Evolutionary conservation across 1,140 invertebrate species (phyloP).

Genomic region (Aphaenogaster floridana): DNA sequence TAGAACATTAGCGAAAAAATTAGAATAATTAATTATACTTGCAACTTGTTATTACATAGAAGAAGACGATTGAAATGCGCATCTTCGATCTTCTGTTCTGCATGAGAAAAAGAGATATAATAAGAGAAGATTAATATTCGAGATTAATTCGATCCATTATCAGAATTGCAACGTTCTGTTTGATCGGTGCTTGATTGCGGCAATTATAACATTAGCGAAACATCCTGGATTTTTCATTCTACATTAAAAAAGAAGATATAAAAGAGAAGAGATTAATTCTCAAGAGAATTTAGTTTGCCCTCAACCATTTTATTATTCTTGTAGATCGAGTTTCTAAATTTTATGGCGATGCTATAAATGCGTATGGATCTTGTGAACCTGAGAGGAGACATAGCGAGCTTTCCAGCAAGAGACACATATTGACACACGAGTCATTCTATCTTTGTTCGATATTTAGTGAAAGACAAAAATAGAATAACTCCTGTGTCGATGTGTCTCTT

Average conservation of each 20-base stretch:
- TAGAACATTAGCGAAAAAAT: neutral
- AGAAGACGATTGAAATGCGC: neutral
- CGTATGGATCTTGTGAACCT: neutral
- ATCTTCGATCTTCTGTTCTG: neutral
- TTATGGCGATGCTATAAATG: constrained; percentile 1
- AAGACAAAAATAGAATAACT: too few species aligned
- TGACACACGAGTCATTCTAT: too few species aligned
- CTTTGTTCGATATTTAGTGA: too few species aligned
- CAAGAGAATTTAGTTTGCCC: neutral
- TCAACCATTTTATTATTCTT: neutral
- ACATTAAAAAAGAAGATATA: neutral
- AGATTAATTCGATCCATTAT: neutral
- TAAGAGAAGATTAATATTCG: neutral
- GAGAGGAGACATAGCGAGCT: neutral
- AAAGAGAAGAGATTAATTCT: neutral
- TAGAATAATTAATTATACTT: neutral
- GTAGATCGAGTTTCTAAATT: neutral
- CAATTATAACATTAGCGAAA: too few species aligned
- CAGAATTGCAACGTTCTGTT: too few species aligned
- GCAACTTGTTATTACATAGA: neutral
- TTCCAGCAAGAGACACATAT: too few species aligned
- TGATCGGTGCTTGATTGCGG: too few species aligned
- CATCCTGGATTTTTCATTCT: too few species aligned
- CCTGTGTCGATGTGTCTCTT: too few species aligned
- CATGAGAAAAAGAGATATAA: neutral